Conservation (phyloP, 2,888 invertebrate genomes). For the Dendrolimus houi region DNA sequence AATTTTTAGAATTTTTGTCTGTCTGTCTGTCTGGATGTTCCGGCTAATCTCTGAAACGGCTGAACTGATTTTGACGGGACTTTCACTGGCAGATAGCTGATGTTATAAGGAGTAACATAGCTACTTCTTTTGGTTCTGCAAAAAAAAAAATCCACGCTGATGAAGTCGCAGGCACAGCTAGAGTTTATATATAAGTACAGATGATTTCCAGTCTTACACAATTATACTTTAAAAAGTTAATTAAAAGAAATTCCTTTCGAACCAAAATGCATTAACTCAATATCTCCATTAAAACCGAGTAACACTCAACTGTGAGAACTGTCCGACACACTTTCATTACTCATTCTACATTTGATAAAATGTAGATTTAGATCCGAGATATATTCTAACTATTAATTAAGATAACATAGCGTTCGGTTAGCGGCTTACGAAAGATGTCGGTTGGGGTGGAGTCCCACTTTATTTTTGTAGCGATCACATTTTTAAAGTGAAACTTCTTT, state of each 20-base stretch:
- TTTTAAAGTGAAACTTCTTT: no score
- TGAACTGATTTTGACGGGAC: no score
- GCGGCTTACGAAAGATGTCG: background rate
- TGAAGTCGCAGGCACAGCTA: no score
- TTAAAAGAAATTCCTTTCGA: background rate
- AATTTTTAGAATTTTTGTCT: no score
- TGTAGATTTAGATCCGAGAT: conserved; percentile 10
- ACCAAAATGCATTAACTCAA: background rate
- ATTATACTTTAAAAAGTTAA: background rate
- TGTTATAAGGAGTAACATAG: no score
- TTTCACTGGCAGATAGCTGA: no score
- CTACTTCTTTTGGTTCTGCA: no score
- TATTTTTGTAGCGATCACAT: background rate
- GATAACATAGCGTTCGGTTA: conserved; percentile 12
- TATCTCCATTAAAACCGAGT: background rate
- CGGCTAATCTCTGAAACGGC: no score
- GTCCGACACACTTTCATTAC: background rate
- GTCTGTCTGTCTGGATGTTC: no score
- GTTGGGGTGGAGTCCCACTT: background rate
- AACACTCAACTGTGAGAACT: background rate
- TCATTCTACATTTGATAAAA: conserved; percentile 3
- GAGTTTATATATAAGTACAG: no score
- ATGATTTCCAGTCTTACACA: background rate
- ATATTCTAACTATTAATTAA: conserved; percentile 25
- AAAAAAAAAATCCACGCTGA: no score